Evolutionary conservation across 2,888 invertebrate genomes (phyloP).

Genomic region (Aphrophora alni): DNA sequence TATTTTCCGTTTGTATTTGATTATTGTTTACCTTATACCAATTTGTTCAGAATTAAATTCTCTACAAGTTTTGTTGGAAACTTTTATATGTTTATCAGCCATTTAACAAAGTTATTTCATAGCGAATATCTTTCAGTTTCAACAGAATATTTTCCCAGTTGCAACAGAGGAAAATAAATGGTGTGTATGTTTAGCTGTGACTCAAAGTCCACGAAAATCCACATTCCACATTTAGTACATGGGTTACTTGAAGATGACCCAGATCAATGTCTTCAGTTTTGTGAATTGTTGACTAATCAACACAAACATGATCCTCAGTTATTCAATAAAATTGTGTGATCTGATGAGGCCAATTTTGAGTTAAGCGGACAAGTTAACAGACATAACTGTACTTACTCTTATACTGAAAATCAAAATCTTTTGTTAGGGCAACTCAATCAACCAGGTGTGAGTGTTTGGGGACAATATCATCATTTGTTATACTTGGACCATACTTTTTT

Average conservation of each 20-base stretch:
- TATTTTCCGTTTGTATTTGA: too few relatives aligned
- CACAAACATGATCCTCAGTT: conserved; percentile 3
- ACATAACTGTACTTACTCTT: neutral
- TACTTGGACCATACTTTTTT: neutral
- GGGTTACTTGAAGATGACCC: conserved; percentile 10
- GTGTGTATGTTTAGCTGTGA: too few relatives aligned
- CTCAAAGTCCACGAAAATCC: too few relatives aligned
- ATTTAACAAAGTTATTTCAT: too few relatives aligned
- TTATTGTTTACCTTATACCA: too few relatives aligned
- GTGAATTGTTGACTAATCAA: neutral
- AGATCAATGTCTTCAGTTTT: neutral
- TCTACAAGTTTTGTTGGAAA: too few relatives aligned
- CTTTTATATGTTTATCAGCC: too few relatives aligned
- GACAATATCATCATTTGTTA: neutral
- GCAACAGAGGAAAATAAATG: too few relatives aligned
- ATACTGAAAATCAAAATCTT: conserved; percentile 6
- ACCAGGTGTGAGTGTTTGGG: too few relatives aligned
- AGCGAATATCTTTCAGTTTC: too few relatives aligned
- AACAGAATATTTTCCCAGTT: too few relatives aligned
- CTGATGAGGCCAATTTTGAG: neutral
- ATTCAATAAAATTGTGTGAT: conserved; percentile 7
- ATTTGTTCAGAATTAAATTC: too few relatives aligned
- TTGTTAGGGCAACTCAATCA: conserved; percentile 6
- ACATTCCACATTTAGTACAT: conserved; percentile 7
- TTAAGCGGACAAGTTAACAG: neutral